Evolutionary conservation across 2,797 vertebrate genomes (phyloP).

Genomic region (Nannoperca australis): DNA sequence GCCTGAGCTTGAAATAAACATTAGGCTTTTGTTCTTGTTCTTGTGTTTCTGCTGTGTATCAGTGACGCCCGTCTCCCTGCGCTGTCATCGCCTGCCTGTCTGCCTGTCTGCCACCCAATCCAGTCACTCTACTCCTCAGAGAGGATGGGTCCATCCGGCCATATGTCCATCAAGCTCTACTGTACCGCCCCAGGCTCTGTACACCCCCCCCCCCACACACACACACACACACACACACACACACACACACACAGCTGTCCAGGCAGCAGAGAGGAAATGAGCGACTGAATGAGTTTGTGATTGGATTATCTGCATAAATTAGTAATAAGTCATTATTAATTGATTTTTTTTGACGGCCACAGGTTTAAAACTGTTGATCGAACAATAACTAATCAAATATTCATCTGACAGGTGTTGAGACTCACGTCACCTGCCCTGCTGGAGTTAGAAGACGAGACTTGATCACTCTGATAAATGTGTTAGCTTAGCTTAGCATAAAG

Average conservation of each 20-base stretch:
- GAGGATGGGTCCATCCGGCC: conserved; percentile 54
- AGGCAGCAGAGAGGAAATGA: conserved; percentile 29
- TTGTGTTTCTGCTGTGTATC: conserved; percentile 28
- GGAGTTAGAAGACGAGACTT: no score
- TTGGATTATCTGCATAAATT: conserved; percentile 55
- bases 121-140: conserved; percentile 35
- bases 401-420: conserved; percentile 54
- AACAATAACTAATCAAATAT: conserved; percentile 48
- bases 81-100: conserved; percentile 28
- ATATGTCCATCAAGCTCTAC: conserved; percentile 62
- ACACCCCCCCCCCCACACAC: conserved; percentile 10
- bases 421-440: background rate
- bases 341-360: conserved; percentile 9
- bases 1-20: conserved; percentile 46
- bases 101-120: conserved; percentile 33
- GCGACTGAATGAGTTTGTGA: conserved; percentile 1
- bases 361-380: conserved; percentile 21
- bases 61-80: conserved; percentile 28
- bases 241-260: conserved; percentile 62
- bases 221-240: conserved; percentile 20
- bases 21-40: conserved; percentile 18
- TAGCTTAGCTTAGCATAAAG: no score
- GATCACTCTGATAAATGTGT: no score
- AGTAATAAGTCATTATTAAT: conserved; percentile 55
- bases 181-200: conserved; percentile 42